phyloP scores from a whole-genome alignment of 2,888 invertebrate species.

The Stenodera caucasica region DNA sequence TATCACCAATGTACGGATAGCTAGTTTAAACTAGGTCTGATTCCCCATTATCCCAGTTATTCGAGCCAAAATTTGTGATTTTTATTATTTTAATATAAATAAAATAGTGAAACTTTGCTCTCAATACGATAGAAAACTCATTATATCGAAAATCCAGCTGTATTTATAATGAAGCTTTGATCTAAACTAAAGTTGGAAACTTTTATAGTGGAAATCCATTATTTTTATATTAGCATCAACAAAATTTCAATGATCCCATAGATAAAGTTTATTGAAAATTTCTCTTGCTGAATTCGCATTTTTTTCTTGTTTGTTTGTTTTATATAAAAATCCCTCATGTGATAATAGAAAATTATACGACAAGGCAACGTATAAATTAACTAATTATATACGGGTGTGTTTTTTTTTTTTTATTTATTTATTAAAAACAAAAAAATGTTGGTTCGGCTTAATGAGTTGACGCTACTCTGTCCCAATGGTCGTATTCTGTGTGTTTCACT shows the following conservation, averaged over 20 bases:
- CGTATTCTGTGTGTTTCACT: background rate
- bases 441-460: constrained; percentile 34
- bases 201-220: background rate
- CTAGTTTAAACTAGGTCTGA: no score
- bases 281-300: background rate
- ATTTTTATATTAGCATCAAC: background rate
- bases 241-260: background rate
- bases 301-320: background rate
- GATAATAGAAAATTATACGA: constrained; percentile 27
- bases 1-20: background rate
- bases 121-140: background rate
- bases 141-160: background rate
- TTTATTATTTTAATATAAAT: background rate
- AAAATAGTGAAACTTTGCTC: background rate
- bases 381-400: constrained; percentile 44
- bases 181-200: background rate
- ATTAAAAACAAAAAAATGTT: constrained; percentile 27
- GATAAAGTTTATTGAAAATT: no score
- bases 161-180: background rate
- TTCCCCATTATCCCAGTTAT: no score
- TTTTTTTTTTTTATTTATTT: constrained; percentile 14
- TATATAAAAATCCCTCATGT: background rate
- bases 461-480: constrained; percentile 18
- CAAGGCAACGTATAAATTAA: constrained; percentile 42
- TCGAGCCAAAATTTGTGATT: no score